phyloP scores from a whole-genome alignment of 2,113 vertebrate genomes.

The Cromileptes altivelis region DNA sequence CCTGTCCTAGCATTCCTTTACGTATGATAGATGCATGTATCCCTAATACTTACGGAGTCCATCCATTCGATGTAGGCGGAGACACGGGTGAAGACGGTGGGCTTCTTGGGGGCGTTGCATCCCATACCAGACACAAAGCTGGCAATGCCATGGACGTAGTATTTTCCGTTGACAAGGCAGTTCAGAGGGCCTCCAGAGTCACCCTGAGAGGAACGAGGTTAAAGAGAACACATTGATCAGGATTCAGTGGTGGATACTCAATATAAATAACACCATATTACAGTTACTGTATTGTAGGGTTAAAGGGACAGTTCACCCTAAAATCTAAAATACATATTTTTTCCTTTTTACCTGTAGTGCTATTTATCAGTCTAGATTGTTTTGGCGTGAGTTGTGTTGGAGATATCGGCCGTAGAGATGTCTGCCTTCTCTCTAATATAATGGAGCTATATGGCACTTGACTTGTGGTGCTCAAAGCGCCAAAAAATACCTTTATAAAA shows the following conservation, averaged over 20 bases:
- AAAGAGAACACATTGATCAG: not conserved
- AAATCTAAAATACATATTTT: no score
- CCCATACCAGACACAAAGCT: conserved; percentile 88
- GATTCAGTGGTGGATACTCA: not conserved
- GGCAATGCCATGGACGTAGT: conserved; percentile 87
- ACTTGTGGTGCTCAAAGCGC: no score
- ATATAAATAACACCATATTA: not conserved
- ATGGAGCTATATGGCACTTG: no score
- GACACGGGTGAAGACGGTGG: conserved; percentile 91
- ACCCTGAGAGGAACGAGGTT: conserved; percentile 75
- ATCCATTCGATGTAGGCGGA: conserved; percentile 90
- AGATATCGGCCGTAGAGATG: no score
- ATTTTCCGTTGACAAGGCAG: conserved; percentile 82
- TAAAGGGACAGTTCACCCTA: not conserved
- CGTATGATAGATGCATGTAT: not conserved
- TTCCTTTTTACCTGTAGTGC: no score
- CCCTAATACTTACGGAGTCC: conserved; percentile 60
- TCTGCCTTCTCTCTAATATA: no score
- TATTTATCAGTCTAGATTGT: no score
- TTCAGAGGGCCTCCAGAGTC: conserved; percentile 91
- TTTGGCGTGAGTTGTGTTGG: no score
- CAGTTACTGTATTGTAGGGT: not conserved
- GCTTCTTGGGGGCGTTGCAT: conserved; percentile 85
- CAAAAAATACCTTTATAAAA: no score
- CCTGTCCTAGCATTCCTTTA: not conserved